Evolutionary conservation across 2,113 vertebrate genomes (phyloP), one percentile per base, ranked within the genome.

Genomic region (Leptocoma aspasia): DNA sequence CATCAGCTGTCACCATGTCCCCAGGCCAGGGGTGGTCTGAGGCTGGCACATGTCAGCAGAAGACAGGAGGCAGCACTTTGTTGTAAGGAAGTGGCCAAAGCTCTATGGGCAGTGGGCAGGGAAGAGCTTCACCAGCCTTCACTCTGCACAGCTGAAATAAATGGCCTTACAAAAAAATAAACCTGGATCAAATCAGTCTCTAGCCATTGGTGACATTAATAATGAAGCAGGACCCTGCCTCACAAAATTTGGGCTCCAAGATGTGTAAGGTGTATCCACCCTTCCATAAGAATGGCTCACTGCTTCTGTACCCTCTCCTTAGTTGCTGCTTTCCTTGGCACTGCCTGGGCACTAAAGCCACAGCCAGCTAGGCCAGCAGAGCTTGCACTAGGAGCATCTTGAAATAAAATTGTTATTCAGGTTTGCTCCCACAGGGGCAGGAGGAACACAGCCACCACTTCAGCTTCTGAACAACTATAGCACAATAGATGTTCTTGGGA

Each of bases 191-290:
- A 57, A 59, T 42, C 75, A 39, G 9, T 13, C 57, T n/a, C 6
- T 31, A 61, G 60, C 54, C 2, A 0, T 1, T 31, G 31, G 27
- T 19, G 50, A 79, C 8, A 5, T 52, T 21, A 52, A 23, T 78
- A 16, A 54, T 2, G 20, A 79, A 23, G 26, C 50, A 53, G 12
- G 16, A 50, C 20, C 5, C 39, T 57, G 47, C 28, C 27, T 86
- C 56, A 31, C 11, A 83, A 65, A 79, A 52, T 56, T 1, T 28
- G 45, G 50, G 13, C 23, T 64, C 11, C 49, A 53, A 61, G 35
- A 35, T 0, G 0, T 18, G 18, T 27, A 37, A 42, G 8, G 26
- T 10, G 3, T 19, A 52, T 12, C 23, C 63, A 33, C 19, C 13
- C 15, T 57, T 41, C 45, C 57, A 17, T 45, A 73, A 61, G 16